Conservation (phyloP, 1,140 invertebrate species). For the Neotoxoptera formosana region DNA sequence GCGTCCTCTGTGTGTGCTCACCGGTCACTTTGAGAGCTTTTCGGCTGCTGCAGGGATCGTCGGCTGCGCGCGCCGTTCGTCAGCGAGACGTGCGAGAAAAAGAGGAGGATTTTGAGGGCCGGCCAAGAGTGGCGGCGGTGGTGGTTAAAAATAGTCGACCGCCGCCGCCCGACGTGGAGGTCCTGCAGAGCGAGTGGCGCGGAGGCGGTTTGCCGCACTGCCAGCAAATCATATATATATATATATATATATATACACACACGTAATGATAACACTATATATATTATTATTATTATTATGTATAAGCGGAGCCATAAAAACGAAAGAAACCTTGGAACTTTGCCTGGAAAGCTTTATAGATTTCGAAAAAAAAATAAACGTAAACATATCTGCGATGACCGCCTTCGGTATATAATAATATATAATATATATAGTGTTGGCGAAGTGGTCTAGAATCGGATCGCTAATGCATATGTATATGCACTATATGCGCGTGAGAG, state of each 20-base stretch:
- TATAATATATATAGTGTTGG: background rate
- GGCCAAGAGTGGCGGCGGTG: background rate
- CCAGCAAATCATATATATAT: background rate
- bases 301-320: background rate
- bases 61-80: background rate
- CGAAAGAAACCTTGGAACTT: constrained; percentile 11
- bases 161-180: background rate
- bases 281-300: constrained; percentile 2
- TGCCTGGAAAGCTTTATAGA: constrained; percentile 32
- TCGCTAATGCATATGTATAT: background rate
- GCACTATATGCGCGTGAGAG: background rate
- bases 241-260: too few relatives aligned
- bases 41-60: background rate
- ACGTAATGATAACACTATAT: background rate
- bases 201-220: background rate
- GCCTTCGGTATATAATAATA: background rate
- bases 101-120: background rate
- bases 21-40: too few relatives aligned
- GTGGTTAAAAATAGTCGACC: constrained; percentile 46
- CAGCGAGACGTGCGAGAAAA: background rate
- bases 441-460: background rate
- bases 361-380: constrained; percentile 9
- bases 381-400: background rate
- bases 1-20: too few relatives aligned
- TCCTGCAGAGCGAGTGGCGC: background rate